phyloP scores from a whole-genome alignment of 92 coral and sea anemone genomes.

The Palythoa caribaeorum region DNA sequence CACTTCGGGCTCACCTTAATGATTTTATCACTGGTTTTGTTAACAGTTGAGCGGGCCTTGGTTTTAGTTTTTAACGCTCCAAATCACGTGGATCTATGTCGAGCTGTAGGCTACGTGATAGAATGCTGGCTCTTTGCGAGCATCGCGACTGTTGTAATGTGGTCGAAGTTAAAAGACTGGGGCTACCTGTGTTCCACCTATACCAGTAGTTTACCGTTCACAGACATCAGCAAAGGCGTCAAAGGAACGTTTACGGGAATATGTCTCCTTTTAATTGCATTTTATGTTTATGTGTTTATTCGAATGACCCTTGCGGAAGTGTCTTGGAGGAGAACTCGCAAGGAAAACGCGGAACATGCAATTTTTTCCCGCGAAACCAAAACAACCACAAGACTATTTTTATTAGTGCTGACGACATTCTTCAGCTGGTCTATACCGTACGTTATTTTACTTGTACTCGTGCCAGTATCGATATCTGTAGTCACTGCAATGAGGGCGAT shows the following conservation, averaged over 20 bases:
- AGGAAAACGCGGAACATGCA: constrained; percentile 47
- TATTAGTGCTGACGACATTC: constrained; percentile 74
- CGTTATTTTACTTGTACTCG: constrained; percentile 70
- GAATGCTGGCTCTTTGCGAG: constrained; percentile 90
- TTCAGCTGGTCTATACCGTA: constrained; percentile 83
- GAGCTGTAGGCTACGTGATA: constrained; percentile 83
- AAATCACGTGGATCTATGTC: constrained; percentile 79
- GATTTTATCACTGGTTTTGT: constrained; percentile 72
- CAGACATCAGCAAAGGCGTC: constrained; percentile 76
- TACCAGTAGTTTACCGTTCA: constrained; percentile 68
- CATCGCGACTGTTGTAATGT: constrained; percentile 76
- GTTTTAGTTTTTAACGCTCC: constrained; percentile 70
- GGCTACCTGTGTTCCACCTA: constrained; percentile 87
- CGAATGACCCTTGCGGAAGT: constrained; percentile 62
- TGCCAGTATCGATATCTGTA: constrained; percentile 70
- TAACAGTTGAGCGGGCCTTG: constrained; percentile 76
- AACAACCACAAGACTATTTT: constrained; percentile 76
- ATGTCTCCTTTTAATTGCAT: constrained; percentile 65
- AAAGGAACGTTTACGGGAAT: constrained; percentile 68
- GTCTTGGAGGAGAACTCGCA: constrained; percentile 36
- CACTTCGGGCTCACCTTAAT: constrained; percentile 78
- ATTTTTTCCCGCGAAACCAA: constrained; percentile 64
- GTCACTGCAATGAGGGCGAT: constrained; percentile 79
- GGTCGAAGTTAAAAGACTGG: constrained; percentile 87
- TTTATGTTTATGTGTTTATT: constrained; percentile 69